Evolutionary conservation across 2,113 vertebrate species (phyloP), one percentile per base, ranked within the genome.

Genomic region (Cynopterus brachyotis): DNA sequence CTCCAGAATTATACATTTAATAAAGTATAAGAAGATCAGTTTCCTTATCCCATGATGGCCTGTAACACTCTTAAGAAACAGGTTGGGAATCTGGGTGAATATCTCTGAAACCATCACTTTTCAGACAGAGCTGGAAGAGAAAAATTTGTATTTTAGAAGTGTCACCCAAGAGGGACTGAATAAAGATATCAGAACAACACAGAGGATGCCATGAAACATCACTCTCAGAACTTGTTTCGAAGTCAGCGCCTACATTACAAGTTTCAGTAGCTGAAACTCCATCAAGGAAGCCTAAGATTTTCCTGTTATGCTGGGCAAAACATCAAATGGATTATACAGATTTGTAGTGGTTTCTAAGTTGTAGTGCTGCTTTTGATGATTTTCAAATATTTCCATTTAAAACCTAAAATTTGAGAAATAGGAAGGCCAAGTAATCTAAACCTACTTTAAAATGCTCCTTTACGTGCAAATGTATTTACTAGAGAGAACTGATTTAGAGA

Each of bases 371-470:
- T 81, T 69, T 59, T 45, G 72, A 62, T 26, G 20, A 80, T 62
- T 95, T 79, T 85, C 55, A 89, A 86, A 94, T 47, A 75, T 42
- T 88, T 67, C 50, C 66, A 81, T 60, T 57, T 81, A 89, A 96
- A 86, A 90, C 35, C 60, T 82, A n/a, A 89, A 81, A 45, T 47
- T 6, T 42, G n/a, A 91, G 76, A 89, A 42, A 32, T 8, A 50
- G n/a, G 40, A 72, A 35, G 57, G 30, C 0, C 32, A 86, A 45
- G 30, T 1, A 62, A 62, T 26, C 19, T 30, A 45, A 28, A 66
- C 40, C 28, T 60, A 32, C 35, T 62, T 81, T 20, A 57, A 78
- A 59, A 91, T 64, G 32, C 35, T 60, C 35, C 9, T 35, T 3
- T 12, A 16, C 37, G 32, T 37, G 79, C 59, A 62, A 9, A 37